These are phyloP conservation scores for Notothenia rossii DNA, from an alignment of 2,113 vertebrate species.

Conservation along the genomic window DNA sequence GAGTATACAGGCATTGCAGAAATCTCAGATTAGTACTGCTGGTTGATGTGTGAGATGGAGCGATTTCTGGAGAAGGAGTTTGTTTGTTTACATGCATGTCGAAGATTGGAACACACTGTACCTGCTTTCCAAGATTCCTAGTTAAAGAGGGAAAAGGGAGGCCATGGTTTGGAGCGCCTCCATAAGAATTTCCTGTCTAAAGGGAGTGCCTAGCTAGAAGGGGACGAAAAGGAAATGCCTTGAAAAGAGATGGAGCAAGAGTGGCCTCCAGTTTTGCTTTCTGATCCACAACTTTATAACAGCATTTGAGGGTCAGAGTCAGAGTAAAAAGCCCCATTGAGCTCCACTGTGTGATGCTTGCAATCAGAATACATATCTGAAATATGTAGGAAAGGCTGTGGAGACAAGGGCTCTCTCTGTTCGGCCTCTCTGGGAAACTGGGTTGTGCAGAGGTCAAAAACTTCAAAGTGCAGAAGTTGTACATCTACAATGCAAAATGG, in stretches of 20 bases:
- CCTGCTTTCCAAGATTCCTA: slow-evolving; percentile 49
- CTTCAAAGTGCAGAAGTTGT: slow-evolving; percentile 35
- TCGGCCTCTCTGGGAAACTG: slow-evolving; percentile 32
- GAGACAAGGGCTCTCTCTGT: slow-evolving; percentile 32
- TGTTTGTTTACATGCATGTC: slow-evolving; percentile 66
- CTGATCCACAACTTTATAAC: background rate
- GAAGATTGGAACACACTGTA: slow-evolving; percentile 64
- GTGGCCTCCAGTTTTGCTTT: slow-evolving; percentile 36
- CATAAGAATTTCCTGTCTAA: slow-evolving; percentile 85
- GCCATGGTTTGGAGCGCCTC: slow-evolving; percentile 58
- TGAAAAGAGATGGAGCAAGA: background rate
- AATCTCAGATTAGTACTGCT: background rate
- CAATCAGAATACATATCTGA: slow-evolving; percentile 22
- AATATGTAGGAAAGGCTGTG: background rate
- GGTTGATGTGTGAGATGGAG: slow-evolving; percentile 14
- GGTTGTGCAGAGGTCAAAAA: slow-evolving; percentile 23
- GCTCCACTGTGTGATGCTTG: background rate
- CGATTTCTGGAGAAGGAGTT: slow-evolving; percentile 52
- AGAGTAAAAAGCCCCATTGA: background rate
- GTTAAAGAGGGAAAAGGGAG: slow-evolving; percentile 44
- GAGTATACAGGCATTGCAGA: background rate
- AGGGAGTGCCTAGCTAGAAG: slow-evolving; percentile 84
- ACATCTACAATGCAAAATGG: slow-evolving; percentile 12
- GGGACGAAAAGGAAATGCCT: slow-evolving; percentile 80
- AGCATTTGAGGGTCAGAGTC: background rate